A percentile compares a stretch with the other conserved stretches of the same genome.
Evolutionary conservation across 2,113 vertebrate species (phyloP).

Genomic region (Martes martes): DNA sequence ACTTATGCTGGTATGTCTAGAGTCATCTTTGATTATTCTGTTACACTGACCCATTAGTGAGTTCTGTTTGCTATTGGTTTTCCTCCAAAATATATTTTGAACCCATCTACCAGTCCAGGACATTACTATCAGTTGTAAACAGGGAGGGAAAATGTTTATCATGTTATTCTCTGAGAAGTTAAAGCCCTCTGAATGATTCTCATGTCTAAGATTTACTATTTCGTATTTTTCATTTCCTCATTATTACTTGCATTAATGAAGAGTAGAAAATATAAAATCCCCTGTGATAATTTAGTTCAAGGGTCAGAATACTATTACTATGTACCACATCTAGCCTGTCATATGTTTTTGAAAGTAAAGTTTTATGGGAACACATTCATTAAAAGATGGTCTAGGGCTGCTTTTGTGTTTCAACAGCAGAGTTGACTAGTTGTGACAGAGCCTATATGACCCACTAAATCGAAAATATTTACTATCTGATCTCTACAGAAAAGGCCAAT

Average conservation of each 20-base stretch:
- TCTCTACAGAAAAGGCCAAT: background rate
- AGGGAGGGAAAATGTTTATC: background rate
- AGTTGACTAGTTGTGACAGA: background rate
- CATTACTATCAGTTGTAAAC: background rate
- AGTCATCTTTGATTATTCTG: background rate
- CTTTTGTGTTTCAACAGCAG: background rate
- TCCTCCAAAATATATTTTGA: background rate
- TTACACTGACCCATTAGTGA: background rate
- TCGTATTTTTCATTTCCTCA: background rate
- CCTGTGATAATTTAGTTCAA: background rate
- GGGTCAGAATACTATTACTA: background rate
- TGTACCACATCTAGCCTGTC: background rate
- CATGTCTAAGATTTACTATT: background rate
- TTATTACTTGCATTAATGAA: background rate
- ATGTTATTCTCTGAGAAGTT: background rate
- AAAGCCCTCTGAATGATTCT: background rate
- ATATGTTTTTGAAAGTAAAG: background rate
- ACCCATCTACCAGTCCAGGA: background rate
- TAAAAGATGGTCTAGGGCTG: background rate
- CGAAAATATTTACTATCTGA: background rate
- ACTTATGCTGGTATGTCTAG: background rate
- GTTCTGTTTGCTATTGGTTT: background rate
- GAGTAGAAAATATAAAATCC: background rate
- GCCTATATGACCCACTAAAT: background rate
- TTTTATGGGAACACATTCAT: background rate